Evolutionary conservation across 2,113 vertebrate species (phyloP).

Genomic region (Felis catus): DNA sequence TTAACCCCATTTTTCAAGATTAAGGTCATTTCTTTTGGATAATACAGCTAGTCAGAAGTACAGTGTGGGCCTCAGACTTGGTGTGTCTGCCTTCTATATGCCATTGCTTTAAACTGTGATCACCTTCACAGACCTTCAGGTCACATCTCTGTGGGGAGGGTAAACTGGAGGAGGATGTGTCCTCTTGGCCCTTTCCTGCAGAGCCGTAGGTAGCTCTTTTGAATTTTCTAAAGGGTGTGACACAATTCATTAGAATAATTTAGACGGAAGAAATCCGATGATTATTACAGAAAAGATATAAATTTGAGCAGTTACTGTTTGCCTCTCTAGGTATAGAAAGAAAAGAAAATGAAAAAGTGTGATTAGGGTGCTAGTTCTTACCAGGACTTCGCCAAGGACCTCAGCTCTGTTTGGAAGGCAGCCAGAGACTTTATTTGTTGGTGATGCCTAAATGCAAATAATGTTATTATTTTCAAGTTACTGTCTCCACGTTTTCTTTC

Average conservation of each 20-base stretch:
- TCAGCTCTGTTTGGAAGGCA: background rate
- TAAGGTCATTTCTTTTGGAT: background rate
- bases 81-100: background rate
- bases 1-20: background rate
- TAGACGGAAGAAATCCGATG: background rate
- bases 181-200: background rate
- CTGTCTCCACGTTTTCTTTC: background rate
- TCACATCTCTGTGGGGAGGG: background rate
- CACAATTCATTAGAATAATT: background rate
- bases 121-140: background rate
- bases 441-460: background rate
- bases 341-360: background rate
- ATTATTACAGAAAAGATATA: background rate
- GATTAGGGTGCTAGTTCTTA: background rate
- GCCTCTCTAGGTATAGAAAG: background rate
- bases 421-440: background rate
- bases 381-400: background rate
- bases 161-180: background rate
- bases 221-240: background rate
- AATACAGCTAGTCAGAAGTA: background rate
- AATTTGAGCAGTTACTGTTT: background rate
- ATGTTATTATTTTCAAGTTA: background rate
- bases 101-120: background rate
- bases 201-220: background rate
- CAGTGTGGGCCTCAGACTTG: background rate